A percentile compares a stretch with the other conserved stretches of the same genome.
phyloP scores from a whole-genome alignment of 2,113 vertebrate species.

The Thunnus maccoyii region DNA sequence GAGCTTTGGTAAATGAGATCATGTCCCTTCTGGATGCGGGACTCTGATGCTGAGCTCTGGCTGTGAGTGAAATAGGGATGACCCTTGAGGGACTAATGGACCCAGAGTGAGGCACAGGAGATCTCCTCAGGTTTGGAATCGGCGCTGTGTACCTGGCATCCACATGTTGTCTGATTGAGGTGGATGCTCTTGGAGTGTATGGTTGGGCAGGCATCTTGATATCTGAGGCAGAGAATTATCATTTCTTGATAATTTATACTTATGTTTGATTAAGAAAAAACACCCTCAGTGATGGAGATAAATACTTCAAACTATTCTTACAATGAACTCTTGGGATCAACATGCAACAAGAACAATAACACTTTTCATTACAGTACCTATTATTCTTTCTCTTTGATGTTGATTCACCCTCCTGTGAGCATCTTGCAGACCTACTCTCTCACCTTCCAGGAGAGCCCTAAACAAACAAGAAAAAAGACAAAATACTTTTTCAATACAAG shows the following conservation, averaged over 20 bases:
- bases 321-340: neutral
- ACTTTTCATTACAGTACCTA: constrained; percentile 61
- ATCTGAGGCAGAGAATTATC: constrained; percentile 81
- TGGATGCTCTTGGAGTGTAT: constrained; percentile 80
- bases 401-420: constrained; percentile 82
- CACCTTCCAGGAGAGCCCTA: constrained; percentile 94
- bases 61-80: constrained; percentile 71
- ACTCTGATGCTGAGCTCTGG: constrained; percentile 74
- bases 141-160: constrained; percentile 80
- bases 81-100: constrained; percentile 71
- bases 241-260: neutral
- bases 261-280: too few species aligned
- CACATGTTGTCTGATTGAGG: constrained; percentile 79
- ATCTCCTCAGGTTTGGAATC: constrained; percentile 70
- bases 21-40: constrained; percentile 83
- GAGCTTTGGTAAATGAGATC: constrained; percentile 81
- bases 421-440: constrained; percentile 86
- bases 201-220: constrained; percentile 83
- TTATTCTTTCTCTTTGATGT: constrained; percentile 78
- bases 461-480: constrained; percentile 47
- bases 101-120: constrained; percentile 68
- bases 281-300: neutral
- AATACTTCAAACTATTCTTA: neutral
- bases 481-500: constrained; percentile 8
- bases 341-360: neutral